A percentile compares a stretch with the other conserved stretches of the same genome.
Conservation (phyloP, 2,797 vertebrate genomes). For the Coluber constrictor region DNA sequence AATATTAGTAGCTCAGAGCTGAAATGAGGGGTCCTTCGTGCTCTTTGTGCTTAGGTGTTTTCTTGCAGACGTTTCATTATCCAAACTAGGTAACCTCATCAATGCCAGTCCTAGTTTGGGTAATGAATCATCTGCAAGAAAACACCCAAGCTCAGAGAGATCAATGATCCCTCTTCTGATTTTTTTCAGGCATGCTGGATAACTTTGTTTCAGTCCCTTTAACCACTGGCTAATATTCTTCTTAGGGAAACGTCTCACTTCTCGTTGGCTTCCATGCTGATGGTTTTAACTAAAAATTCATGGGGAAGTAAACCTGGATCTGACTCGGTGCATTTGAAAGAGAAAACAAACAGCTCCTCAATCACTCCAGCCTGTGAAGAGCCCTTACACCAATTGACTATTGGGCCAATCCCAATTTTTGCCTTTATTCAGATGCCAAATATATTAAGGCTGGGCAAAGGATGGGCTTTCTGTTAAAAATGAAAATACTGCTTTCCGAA, state of each 20-base stretch:
- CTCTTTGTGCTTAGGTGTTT: background rate
- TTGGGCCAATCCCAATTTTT: background rate
- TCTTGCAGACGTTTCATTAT: background rate
- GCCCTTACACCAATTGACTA: background rate
- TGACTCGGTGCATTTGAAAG: background rate
- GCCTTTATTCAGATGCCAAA: constrained; percentile 12
- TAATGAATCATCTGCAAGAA: background rate
- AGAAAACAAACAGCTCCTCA: background rate
- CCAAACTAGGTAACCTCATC: background rate
- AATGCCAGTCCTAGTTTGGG: background rate
- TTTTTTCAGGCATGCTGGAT: background rate
- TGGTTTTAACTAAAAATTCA: constrained; percentile 5
- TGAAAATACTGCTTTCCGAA: background rate
- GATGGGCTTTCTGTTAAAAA: background rate
- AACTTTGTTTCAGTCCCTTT: background rate
- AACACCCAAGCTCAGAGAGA: background rate
- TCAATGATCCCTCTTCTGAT: background rate
- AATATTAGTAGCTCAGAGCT: background rate
- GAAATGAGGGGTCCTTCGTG: background rate
- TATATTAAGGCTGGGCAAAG: constrained; percentile 15
- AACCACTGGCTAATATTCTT: background rate
- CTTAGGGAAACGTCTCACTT: background rate
- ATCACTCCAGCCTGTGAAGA: constrained; percentile 10
- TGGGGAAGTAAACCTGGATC: background rate
- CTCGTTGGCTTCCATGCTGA: background rate